Evolutionary conservation across 1,140 invertebrate species (phyloP).

Genomic region (Daktulosphaira vitifoliae): DNA sequence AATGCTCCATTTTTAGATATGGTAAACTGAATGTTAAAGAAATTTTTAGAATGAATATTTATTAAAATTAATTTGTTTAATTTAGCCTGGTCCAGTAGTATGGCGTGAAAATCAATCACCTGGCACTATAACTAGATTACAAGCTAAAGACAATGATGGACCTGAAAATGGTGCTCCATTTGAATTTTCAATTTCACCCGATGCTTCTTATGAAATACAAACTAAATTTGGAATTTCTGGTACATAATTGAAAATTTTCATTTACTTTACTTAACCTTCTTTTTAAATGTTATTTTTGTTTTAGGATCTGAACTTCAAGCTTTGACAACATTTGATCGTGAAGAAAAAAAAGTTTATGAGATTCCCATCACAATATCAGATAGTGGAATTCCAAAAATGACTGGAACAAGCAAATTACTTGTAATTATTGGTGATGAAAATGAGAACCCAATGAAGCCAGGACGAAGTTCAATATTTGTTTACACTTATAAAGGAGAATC

Average conservation of each 20-base stretch:
- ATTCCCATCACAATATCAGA: slow-evolving; percentile 83
- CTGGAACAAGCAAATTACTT: slow-evolving; percentile 64
- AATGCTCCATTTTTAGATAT: slow-evolving; percentile 78
- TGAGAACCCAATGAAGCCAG: slow-evolving; percentile 74
- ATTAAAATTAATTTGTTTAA: slow-evolving; percentile 32
- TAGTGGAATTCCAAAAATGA: slow-evolving; percentile 59
- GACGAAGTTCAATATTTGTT: slow-evolving; percentile 77
- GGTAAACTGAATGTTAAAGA: slow-evolving; percentile 48
- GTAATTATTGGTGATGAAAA: slow-evolving; percentile 86
- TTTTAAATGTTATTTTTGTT: slow-evolving; percentile 36
- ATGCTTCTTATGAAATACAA: slow-evolving; percentile 57
- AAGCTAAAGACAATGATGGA: slow-evolving; percentile 70
- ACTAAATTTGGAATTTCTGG: slow-evolving; percentile 60
- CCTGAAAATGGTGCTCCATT: slow-evolving; percentile 74
- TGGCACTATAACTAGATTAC: slow-evolving; percentile 57
- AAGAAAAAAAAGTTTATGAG: slow-evolving; percentile 74
- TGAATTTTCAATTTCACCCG: slow-evolving; percentile 57
- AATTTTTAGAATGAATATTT: neutral
- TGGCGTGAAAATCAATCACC: slow-evolving; percentile 70
- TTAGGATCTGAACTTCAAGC: slow-evolving; percentile 48
- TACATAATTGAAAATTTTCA: slow-evolving; percentile 12
- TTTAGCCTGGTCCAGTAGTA: slow-evolving; percentile 59
- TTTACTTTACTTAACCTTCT: too few relatives aligned
- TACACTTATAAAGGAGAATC: slow-evolving; percentile 78
- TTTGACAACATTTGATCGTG: slow-evolving; percentile 72